phyloP scores from a whole-genome alignment of 1,140 invertebrate genomes.

The Phthorimaea operculella region DNA sequence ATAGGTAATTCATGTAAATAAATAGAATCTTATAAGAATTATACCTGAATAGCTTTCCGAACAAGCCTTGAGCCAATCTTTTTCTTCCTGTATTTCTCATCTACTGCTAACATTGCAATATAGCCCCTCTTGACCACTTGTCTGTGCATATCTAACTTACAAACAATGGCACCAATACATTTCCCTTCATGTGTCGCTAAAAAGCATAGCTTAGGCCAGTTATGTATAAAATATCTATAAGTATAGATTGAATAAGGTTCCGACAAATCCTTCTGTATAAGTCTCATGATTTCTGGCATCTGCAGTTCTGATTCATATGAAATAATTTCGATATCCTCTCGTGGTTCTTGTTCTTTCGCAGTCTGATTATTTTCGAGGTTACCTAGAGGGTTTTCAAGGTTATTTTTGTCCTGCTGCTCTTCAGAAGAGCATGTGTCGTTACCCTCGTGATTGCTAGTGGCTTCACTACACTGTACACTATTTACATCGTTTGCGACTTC shows the following conservation, averaged over 20 bases:
- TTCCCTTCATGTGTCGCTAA: conserved; percentile 87
- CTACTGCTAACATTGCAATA: conserved; percentile 99
- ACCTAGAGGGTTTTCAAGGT: conserved; percentile 21
- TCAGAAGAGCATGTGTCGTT: neutral
- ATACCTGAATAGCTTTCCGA: conserved; percentile 80
- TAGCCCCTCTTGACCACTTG: conserved; percentile 94
- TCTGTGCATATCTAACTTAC: conserved; percentile 96
- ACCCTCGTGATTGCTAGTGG: conserved; percentile 9
- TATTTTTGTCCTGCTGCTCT: conserved; percentile 11
- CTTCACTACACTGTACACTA: conserved; percentile 58
- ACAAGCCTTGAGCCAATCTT: conserved; percentile 88
- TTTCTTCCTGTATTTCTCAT: conserved; percentile 93
- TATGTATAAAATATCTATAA: conserved; percentile 99
- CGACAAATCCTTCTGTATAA: conserved; percentile 98
- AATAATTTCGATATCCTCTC: conserved; percentile 55
- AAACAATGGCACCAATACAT: conserved; percentile 97
- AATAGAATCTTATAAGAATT: neutral
- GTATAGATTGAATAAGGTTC: conserved; percentile 99
- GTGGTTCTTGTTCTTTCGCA: conserved; percentile 16
- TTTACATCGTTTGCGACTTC: conserved; percentile 46
- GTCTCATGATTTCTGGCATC: conserved; percentile 87
- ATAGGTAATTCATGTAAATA: neutral
- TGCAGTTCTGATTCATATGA: conserved; percentile 66
- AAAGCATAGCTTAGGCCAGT: conserved; percentile 99
- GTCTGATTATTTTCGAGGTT: conserved; percentile 19